A percentile compares a stretch with the other conserved stretches of the same genome.
These are phyloP conservation scores for Standfussiana lucernea DNA, from an alignment of 2,888 invertebrate species.

Conservation along the genomic window DNA sequence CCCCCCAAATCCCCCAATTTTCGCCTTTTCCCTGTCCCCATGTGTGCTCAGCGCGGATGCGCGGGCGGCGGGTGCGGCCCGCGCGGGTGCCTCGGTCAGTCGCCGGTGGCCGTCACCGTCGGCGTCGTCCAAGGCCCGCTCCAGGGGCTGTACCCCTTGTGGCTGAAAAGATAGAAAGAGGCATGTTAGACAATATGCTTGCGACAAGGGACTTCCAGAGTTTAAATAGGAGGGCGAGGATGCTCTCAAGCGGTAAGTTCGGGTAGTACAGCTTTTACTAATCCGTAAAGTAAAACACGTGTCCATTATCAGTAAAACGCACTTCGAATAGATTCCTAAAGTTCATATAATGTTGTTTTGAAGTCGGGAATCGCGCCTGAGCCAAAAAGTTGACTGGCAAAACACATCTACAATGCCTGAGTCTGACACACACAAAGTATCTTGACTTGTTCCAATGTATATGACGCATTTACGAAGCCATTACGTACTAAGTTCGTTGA, in stretches of 20 bases:
- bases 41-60: conserved; percentile 81
- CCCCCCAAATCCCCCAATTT: conserved; percentile 21
- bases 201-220: background rate
- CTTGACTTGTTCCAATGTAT: background rate
- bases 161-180: conserved; percentile 85
- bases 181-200: conserved; percentile 44
- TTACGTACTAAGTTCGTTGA: background rate
- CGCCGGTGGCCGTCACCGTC: conserved; percentile 92
- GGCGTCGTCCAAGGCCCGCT: conserved; percentile 91
- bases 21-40: conserved; percentile 48
- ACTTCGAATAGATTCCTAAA: background rate
- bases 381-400: background rate
- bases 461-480: conserved; percentile 3
- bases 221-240: background rate
- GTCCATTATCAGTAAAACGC: background rate
- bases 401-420: background rate
- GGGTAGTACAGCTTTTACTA: background rate
- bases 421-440: background rate
- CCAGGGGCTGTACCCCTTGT: conserved; percentile 92
- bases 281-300: background rate
- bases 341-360: background rate
- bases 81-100: conserved; percentile 92
- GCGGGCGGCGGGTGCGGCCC: conserved; percentile 86
- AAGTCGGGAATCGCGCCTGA: background rate
- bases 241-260: background rate